Evolutionary conservation across 2,113 vertebrate genomes (phyloP).

Genomic region (Microtus richardsoni): DNA sequence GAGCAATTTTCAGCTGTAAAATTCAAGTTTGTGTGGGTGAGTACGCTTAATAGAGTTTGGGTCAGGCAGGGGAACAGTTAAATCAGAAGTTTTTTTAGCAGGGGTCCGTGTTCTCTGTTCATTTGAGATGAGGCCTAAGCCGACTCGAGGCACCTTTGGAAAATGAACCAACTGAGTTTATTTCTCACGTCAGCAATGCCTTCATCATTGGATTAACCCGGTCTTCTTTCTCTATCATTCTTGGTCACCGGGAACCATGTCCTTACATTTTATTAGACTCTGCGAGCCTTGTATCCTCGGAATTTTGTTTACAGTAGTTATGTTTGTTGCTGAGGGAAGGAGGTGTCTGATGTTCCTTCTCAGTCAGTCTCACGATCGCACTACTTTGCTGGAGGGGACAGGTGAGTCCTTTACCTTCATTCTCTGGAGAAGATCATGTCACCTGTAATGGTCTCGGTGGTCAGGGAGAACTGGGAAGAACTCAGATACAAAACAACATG

Average conservation of each 20-base stretch:
- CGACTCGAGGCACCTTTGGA: neutral
- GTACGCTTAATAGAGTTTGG: too few species aligned
- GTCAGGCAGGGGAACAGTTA: neutral
- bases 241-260: neutral
- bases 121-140: neutral
- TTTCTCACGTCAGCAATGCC: neutral
- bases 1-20: neutral
- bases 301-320: neutral
- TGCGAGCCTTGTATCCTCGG: neutral
- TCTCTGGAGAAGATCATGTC: neutral
- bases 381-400: neutral
- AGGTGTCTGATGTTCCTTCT: neutral
- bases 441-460: neutral
- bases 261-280: neutral
- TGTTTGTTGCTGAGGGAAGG: neutral
- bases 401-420: neutral
- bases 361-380: neutral
- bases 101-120: neutral
- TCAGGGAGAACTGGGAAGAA: neutral
- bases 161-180: neutral
- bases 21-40: neutral
- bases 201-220: neutral
- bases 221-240: neutral
- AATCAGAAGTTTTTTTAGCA: neutral
- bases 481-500: neutral